These are phyloP conservation scores for Doris montereyensis DNA, from an alignment of 2,888 invertebrate genomes.

Conservation along the genomic window DNA sequence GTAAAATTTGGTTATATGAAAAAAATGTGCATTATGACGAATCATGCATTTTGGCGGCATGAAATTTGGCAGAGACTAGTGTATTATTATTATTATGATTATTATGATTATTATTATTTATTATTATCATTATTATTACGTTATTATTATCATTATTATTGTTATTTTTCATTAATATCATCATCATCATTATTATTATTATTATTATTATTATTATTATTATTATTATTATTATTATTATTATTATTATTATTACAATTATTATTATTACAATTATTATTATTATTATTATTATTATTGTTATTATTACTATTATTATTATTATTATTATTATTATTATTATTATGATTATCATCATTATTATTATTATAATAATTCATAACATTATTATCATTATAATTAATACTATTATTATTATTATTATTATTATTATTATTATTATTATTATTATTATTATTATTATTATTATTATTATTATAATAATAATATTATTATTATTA, in stretches of 20 bases:
- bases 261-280: slow-evolving; percentile 9
- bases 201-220: background rate
- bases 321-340: background rate
- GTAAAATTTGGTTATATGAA: too few species aligned
- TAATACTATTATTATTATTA: background rate
- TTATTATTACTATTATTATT: background rate
- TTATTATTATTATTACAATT: slow-evolving; percentile 10
- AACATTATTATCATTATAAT: background rate
- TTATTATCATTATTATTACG: too few species aligned
- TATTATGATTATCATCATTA: background rate
- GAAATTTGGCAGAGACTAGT: too few species aligned
- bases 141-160: too few species aligned
- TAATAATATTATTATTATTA: background rate
- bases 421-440: background rate
- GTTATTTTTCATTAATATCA: too few species aligned
- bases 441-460: background rate
- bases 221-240: background rate
- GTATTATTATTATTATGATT: too few species aligned
- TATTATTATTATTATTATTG: background rate
- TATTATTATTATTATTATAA: background rate
- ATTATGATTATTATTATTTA: too few species aligned
- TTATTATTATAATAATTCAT: background rate
- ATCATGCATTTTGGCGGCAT: too few species aligned
- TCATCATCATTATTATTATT: too few species aligned
- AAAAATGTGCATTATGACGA: too few species aligned